Base-by-base conservation (phyloP, 2,888 invertebrate genomes). In the Anthophora plumipes region DNA sequence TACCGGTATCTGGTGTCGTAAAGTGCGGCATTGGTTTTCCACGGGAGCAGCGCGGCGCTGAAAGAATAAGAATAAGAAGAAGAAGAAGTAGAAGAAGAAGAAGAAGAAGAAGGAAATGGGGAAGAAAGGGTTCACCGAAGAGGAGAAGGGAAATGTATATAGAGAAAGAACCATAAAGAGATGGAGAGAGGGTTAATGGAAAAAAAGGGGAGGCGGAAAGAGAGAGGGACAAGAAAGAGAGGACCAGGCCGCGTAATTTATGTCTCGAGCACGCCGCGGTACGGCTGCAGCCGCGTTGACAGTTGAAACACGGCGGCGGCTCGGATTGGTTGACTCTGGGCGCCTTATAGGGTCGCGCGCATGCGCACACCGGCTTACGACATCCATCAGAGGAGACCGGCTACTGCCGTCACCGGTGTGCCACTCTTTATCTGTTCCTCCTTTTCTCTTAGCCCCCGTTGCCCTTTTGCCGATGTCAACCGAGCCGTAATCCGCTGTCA, bases 291-390 rank as follows among this genome's bases (percentile, higher is more conserved):
- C 88, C 88, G 90, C 90, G 91, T 91, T 93, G 92, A 93, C 93
- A 92, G 91, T 92, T 92, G 91, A 91, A 93, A 92, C 92, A 92
- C 91, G 88, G 89, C 90, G 88, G 88, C 89, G 83, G 86, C 89
- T 91, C 85, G 89, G 91, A 92, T 92, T 92, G 92, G 92, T 88
- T 86, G 91, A 83, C 87, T 79, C 72, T 80, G 87, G 91, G 89
- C 90, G 88, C 93, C 93, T 93, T 93, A 92, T 92, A 92, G 92
- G 91, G 92, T 88, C 86, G 91, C 87, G 90, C 92, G 91, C 91
- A 92, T 92, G 92, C 93, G 92, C 92, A 75, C 82, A 83, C 70
- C 77, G 83, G 57, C 90, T 90, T 89, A 88, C 91, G 89, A 92
- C 92, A 92, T 92, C 92, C 92, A 92, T 92, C 92, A 92, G 92